phyloP scores from a whole-genome alignment of 2,113 vertebrate genomes.

The Phalacrocorax carbo region DNA sequence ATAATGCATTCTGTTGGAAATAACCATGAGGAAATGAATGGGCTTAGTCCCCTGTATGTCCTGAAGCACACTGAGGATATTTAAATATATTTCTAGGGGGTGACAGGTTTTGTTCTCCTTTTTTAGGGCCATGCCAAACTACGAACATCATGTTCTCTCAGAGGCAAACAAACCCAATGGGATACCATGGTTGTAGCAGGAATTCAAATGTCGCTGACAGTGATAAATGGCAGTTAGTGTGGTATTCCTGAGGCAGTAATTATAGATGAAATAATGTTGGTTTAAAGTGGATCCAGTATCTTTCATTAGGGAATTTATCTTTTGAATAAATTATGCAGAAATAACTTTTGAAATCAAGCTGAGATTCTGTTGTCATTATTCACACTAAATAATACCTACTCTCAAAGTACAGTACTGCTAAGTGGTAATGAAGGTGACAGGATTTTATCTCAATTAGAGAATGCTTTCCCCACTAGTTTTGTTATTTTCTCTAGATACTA shows the following conservation, averaged over 20 bases:
- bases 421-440: not conserved
- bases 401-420: not conserved
- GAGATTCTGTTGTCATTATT: slow-evolving; percentile 33
- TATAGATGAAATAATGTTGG: slow-evolving; percentile 35
- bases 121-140: not conserved
- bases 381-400: slow-evolving; percentile 20
- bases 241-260: slow-evolving; percentile 37
- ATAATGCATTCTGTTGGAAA: not conserved
- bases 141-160: not conserved
- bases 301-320: slow-evolving; percentile 54
- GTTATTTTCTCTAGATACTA: not conserved
- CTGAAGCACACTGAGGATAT: not conserved
- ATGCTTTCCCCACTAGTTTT: not conserved
- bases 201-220: slow-evolving; percentile 12
- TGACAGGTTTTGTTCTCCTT: not conserved
- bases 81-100: not conserved
- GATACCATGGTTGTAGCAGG: not conserved
- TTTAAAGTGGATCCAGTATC: slow-evolving; percentile 47
- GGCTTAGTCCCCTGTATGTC: not conserved
- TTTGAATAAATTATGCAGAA: slow-evolving; percentile 47
- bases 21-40: not conserved
- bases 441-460: not conserved
- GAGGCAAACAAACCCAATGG: slow-evolving; percentile 52
- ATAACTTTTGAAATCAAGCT: slow-evolving; percentile 41
- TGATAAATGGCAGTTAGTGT: slow-evolving; percentile 45